Conservation (phyloP, 2,888 invertebrate species). For the Drosophila pegasa region DNA sequence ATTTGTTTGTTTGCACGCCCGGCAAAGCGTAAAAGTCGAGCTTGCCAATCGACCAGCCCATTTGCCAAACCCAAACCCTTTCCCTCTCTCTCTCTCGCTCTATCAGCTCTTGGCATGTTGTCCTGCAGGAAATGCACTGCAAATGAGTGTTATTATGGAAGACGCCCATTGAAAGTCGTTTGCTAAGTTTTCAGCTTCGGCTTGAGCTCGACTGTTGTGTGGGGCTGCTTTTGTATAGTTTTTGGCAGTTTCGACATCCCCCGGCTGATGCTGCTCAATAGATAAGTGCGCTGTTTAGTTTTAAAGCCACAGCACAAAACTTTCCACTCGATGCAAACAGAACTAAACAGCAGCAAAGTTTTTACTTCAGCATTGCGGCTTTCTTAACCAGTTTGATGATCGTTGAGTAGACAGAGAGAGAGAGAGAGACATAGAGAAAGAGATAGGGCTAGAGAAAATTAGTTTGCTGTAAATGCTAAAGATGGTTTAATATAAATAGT, state of each 20-base stretch:
- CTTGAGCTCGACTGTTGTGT: slow-evolving; percentile 33
- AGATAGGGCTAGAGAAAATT: too few species aligned
- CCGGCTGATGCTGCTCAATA: slow-evolving; percentile 63
- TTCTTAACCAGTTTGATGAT: slow-evolving; percentile 49
- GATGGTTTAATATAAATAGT: background rate
- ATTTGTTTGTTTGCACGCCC: slow-evolving; percentile 82
- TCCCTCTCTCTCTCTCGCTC: background rate
- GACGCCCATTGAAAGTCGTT: slow-evolving; percentile 58
- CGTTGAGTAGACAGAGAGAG: slow-evolving; percentile 7
- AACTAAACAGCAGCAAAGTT: slow-evolving; percentile 44
- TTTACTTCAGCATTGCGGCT: slow-evolving; percentile 54
- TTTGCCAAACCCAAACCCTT: slow-evolving; percentile 11
- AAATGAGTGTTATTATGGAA: slow-evolving; percentile 72
- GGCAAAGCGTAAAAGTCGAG: slow-evolving; percentile 76
- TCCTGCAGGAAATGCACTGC: slow-evolving; percentile 57
- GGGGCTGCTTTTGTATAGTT: slow-evolving; percentile 62
- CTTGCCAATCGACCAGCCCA: slow-evolving; percentile 67
- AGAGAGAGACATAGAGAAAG: slow-evolving; percentile 6
- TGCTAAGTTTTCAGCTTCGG: slow-evolving; percentile 57
- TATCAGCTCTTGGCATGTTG: background rate
- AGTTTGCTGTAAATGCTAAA: background rate
- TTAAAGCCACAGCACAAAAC: slow-evolving; percentile 76
- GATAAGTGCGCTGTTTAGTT: slow-evolving; percentile 77
- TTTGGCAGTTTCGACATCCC: slow-evolving; percentile 64
- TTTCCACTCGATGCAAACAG: slow-evolving; percentile 45